These are phyloP conservation scores for Nemotelus nigrinus DNA, from an alignment of 2,888 invertebrate species.

Conservation along the genomic window DNA sequence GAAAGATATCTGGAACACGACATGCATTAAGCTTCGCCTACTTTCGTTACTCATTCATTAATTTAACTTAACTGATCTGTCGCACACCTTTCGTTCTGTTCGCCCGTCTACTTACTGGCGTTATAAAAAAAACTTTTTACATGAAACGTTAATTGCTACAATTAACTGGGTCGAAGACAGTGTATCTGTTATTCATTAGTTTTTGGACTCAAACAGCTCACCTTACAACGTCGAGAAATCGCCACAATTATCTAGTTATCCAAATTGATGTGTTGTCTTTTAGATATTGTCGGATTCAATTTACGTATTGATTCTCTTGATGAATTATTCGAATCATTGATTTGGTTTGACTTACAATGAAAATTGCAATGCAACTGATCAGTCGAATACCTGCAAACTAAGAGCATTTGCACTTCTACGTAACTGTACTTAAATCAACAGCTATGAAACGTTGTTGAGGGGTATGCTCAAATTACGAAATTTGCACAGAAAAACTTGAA, in stretches of 20 bases:
- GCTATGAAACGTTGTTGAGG: too few species aligned
- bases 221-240: neutral
- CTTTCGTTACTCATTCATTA: neutral
- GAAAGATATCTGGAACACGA: neutral
- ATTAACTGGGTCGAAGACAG: conserved; percentile 3
- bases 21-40: neutral
- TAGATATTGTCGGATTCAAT: neutral
- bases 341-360: too few species aligned
- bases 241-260: conserved; percentile 18
- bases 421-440: too few species aligned
- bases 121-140: neutral
- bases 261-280: neutral
- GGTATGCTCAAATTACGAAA: too few species aligned
- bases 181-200: neutral
- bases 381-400: too few species aligned
- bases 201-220: neutral
- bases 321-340: too few species aligned
- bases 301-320: too few species aligned
- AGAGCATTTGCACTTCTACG: too few species aligned
- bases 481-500: too few species aligned
- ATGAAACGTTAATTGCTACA: conserved; percentile 14
- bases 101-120: neutral
- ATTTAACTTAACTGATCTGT: neutral
- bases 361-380: too few species aligned
- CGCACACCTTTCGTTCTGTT: neutral